Evolutionary conservation across 2,113 vertebrate genomes (phyloP).

Genomic region (Rhadina sibilatrix): DNA sequence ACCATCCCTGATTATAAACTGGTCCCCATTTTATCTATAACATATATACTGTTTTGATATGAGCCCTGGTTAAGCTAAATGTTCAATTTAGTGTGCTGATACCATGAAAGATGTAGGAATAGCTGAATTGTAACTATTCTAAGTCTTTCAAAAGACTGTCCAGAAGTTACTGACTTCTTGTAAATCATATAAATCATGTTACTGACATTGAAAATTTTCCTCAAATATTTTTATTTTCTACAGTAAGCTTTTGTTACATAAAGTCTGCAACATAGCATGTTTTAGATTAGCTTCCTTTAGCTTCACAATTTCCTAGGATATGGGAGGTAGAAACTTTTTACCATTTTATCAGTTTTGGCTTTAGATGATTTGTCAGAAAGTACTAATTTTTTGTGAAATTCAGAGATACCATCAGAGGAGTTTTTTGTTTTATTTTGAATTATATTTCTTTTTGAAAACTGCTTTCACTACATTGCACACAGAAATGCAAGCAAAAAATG

Average conservation of each 20-base stretch:
- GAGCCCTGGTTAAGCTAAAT: not conserved
- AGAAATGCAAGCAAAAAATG: constrained; percentile 20
- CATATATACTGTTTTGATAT: not conserved
- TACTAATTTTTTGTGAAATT: constrained; percentile 33
- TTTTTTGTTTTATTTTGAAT: not conserved
- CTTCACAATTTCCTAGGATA: constrained; percentile 19
- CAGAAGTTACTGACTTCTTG: constrained; percentile 29
- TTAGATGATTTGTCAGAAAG: constrained; percentile 20
- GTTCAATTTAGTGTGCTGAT: not conserved
- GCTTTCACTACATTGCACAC: not conserved
- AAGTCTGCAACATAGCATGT: constrained; percentile 73
- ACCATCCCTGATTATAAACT: not conserved
- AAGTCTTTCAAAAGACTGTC: not conserved
- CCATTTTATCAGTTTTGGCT: not conserved
- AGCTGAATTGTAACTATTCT: not conserved
- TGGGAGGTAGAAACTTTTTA: not conserved
- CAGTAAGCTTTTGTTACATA: constrained; percentile 71
- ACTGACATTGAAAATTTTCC: not conserved
- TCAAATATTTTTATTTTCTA: constrained; percentile 26
- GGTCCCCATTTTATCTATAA: not conserved
- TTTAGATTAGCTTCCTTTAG: constrained; percentile 75
- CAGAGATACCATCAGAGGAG: not conserved
- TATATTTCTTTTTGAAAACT: not conserved
- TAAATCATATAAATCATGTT: constrained; percentile 16
- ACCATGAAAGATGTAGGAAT: not conserved